phyloP scores from a whole-genome alignment of 2,113 vertebrate genomes.

The Silurus asotus region DNA sequence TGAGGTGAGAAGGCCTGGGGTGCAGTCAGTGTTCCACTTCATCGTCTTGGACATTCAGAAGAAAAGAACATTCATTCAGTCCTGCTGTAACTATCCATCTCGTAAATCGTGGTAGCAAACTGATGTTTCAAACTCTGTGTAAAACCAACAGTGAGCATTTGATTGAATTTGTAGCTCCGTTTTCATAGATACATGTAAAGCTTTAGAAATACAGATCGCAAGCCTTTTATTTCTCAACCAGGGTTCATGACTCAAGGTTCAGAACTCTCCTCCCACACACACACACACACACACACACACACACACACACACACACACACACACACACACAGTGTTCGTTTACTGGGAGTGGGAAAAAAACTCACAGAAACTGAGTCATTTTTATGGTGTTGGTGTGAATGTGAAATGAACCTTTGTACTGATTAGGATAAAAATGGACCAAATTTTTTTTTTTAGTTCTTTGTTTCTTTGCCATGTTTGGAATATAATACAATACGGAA shows the following conservation, averaged over 20 bases:
- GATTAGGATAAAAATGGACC: background rate
- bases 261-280: conserved; percentile 28
- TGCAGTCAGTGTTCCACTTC: too few species aligned
- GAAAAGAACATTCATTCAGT: background rate
- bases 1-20: too few species aligned
- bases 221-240: conserved; percentile 20
- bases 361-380: conserved; percentile 6
- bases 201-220: background rate
- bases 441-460: background rate
- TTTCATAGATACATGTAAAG: background rate
- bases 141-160: background rate
- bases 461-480: background rate
- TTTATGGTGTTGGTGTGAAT: conserved; percentile 8
- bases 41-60: background rate
- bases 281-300: background rate
- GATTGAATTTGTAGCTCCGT: background rate
- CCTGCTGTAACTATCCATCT: background rate
- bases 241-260: conserved; percentile 38
- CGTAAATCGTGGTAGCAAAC: conserved; percentile 5
- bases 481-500: background rate
- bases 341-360: conserved; percentile 25
- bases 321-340: background rate
- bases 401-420: background rate
- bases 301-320: background rate
- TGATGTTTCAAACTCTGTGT: background rate